These are phyloP conservation scores for Erethizon dorsatum DNA, from an alignment of 2,797 vertebrate genomes.

Conservation along the genomic window DNA sequence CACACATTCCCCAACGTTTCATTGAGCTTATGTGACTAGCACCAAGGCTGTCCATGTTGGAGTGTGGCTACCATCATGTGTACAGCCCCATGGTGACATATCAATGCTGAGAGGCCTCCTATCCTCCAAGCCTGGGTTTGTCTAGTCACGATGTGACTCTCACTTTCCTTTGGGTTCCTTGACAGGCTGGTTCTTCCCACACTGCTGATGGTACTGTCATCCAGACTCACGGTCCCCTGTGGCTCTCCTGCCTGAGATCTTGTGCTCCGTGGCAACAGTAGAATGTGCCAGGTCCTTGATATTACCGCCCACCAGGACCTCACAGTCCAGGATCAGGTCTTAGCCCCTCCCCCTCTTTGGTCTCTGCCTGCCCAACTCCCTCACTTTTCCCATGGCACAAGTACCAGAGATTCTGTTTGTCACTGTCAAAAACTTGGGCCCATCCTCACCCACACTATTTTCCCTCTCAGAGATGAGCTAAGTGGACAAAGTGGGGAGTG, in stretches of 20 bases:
- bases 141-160: neutral
- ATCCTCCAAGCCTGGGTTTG: neutral
- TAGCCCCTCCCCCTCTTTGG: neutral
- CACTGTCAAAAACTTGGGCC: neutral
- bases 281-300: neutral
- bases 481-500: too few species aligned
- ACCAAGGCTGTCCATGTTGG: rapidly evolving
- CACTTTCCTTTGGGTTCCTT: neutral
- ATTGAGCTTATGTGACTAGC: neutral
- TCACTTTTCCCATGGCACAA: neutral
- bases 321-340: neutral
- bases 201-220: neutral
- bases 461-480: neutral
- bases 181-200: neutral
- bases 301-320: neutral
- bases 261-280: neutral
- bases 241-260: too few species aligned
- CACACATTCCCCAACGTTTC: neutral
- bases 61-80: rapidly evolving
- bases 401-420: neutral
- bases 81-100: rapidly evolving
- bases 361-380: neutral
- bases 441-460: neutral
- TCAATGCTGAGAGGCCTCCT: neutral
- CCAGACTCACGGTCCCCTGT: rapidly evolving